These are phyloP conservation scores for Apis laboriosa DNA, from an alignment of 1,140 invertebrate species.

Conservation along the genomic window DNA sequence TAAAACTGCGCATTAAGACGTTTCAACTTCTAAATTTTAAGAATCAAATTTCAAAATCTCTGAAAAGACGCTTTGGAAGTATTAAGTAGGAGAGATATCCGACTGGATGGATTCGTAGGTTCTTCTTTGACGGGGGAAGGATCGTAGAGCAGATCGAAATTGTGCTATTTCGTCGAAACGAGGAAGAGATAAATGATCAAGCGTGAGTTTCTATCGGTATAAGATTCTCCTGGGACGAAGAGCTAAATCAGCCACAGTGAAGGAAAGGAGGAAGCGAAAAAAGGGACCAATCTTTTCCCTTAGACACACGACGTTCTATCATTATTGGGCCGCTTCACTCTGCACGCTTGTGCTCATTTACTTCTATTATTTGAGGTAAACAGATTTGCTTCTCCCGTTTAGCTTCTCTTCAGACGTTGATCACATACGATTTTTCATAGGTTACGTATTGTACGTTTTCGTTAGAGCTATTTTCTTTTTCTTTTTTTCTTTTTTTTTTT, in stretches of 20 bases:
- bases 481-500: no score
- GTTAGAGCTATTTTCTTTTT: background rate
- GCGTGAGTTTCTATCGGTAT: constrained; percentile 49
- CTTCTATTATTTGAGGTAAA: constrained; percentile 78
- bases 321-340: constrained; percentile 74
- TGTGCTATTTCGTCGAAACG: constrained; percentile 30
- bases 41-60: no score
- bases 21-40: background rate
- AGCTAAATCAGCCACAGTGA: constrained; percentile 63
- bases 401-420: constrained; percentile 67
- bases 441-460: constrained; percentile 11
- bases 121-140: background rate
- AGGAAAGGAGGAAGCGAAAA: constrained; percentile 51
- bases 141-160: background rate
- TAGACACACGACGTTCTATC: constrained; percentile 62
- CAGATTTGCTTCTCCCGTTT: constrained; percentile 71
- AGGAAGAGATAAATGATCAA: constrained; percentile 71
- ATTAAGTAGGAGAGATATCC: background rate
- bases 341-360: constrained; percentile 74
- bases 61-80: no score
- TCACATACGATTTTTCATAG: constrained; percentile 28
- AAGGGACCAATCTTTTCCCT: constrained; percentile 49
- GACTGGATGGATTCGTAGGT: background rate
- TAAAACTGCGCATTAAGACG: background rate
- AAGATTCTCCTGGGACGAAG: constrained; percentile 62